Conservation (phyloP, 2,113 vertebrate species). For the Ginglymostoma cirratum region DNA sequence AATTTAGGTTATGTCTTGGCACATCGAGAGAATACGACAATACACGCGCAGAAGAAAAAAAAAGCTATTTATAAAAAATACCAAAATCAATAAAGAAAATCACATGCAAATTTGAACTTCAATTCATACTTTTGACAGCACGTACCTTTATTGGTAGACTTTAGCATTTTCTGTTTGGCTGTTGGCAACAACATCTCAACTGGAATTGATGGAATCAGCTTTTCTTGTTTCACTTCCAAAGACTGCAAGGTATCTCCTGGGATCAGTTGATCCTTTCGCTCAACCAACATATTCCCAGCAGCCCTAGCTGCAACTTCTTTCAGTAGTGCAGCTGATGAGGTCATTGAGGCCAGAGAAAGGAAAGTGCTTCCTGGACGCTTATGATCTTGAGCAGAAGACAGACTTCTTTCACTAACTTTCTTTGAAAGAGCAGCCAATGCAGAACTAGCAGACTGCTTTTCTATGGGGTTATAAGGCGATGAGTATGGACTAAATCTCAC, state of each 20-base stretch:
- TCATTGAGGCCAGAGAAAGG: constrained; percentile 93
- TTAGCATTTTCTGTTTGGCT: constrained; percentile 78
- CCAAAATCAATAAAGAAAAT: not conserved
- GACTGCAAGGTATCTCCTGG: constrained; percentile 79
- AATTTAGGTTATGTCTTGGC: not conserved
- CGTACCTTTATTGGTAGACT: constrained; percentile 77
- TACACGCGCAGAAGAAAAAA: not conserved
- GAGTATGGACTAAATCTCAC: constrained; percentile 89
- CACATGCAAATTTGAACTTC: not conserved
- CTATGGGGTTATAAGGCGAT: constrained; percentile 80
- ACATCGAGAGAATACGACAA: not conserved
- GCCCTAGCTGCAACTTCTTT: constrained; percentile 97
- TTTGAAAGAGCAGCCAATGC: constrained; percentile 94
- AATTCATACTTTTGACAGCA: not conserved
- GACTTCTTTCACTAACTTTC: constrained; percentile 92
- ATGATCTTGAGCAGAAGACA: constrained; percentile 74
- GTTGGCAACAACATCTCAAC: constrained; percentile 83
- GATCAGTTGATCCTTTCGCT: constrained; percentile 76
- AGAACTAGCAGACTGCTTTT: constrained; percentile 86
- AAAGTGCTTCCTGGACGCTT: constrained; percentile 80
- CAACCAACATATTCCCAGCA: constrained; percentile 83
- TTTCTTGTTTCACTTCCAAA: constrained; percentile 86
- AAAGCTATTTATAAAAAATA: not conserved
- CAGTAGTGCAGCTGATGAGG: constrained; percentile 91
- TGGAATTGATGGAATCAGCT: constrained; percentile 71